Evolutionary conservation across 1,140 invertebrate species (phyloP).

Genomic region (Odontomachus brunneus): DNA sequence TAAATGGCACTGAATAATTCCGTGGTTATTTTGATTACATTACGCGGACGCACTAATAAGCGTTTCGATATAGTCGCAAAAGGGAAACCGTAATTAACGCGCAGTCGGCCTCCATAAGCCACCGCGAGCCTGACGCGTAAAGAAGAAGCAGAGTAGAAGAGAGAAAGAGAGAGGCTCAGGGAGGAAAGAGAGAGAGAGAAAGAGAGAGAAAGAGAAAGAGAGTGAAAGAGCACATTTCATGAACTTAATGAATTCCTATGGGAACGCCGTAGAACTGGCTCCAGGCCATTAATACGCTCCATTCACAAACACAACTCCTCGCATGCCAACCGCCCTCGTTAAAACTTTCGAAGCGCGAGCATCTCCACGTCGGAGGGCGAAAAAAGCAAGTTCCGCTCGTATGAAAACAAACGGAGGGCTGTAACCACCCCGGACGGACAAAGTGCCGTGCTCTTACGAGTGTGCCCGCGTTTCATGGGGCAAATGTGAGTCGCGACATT

Average conservation of each 20-base stretch:
- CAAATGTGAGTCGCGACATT: slow-evolving; percentile 11
- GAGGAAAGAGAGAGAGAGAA: too few relatives aligned
- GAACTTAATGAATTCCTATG: slow-evolving; percentile 66
- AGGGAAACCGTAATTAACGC: slow-evolving; percentile 52
- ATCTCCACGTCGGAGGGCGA: slow-evolving; percentile 25
- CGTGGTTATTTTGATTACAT: slow-evolving; percentile 33
- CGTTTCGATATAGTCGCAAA: slow-evolving; percentile 43
- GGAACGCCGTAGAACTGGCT: slow-evolving; percentile 54
- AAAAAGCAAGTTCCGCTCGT: slow-evolving; percentile 20
- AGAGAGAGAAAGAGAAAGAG: neutral
- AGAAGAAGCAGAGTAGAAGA: neutral
- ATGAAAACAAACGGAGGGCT: slow-evolving; percentile 51
- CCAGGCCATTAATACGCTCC: slow-evolving; percentile 53
- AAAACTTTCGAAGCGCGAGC: slow-evolving; percentile 58
- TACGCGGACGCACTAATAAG: slow-evolving; percentile 45
- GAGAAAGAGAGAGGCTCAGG: neutral
- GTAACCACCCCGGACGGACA: slow-evolving; percentile 18
- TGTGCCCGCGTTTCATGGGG: neutral
- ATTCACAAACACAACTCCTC: slow-evolving; percentile 58
- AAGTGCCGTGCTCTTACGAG: slow-evolving; percentile 1
- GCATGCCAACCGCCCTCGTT: slow-evolving; percentile 45
- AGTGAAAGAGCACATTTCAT: slow-evolving; percentile 39
- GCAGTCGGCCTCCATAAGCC: slow-evolving; percentile 38
- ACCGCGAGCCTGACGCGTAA: slow-evolving; percentile 15
- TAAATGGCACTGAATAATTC: slow-evolving; percentile 41